A percentile compares a stretch with the other conserved stretches of the same genome.
These are phyloP conservation scores for Drosophila setifemur DNA, from an alignment of 1,140 invertebrate genomes.

Conservation along the genomic window DNA sequence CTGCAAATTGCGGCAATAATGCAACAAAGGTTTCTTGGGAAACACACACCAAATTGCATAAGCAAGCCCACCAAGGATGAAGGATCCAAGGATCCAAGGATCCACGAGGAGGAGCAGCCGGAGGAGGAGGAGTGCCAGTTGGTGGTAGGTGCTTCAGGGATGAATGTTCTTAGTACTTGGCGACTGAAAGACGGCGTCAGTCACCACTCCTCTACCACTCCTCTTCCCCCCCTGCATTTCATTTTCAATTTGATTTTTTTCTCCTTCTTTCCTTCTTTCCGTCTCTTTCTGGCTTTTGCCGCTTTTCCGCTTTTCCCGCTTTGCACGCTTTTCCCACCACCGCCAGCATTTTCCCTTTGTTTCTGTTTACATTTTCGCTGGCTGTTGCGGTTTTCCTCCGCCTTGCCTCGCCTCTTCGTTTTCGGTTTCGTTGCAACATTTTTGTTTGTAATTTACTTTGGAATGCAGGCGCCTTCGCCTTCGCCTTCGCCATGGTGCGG, in stretches of 20 bases:
- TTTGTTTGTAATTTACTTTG: constrained; percentile 79
- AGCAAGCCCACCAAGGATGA: constrained; percentile 21
- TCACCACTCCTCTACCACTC: constrained; percentile 27
- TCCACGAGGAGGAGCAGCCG: too few species aligned
- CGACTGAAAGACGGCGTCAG: constrained; percentile 68
- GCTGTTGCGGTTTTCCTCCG: constrained; percentile 73
- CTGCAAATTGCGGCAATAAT: constrained; percentile 79
- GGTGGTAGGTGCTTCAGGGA: background rate
- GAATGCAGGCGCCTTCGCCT: constrained; percentile 53
- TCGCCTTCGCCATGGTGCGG: constrained; percentile 18
- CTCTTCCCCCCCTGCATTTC: constrained; percentile 41
- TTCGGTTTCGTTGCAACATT: constrained; percentile 65
- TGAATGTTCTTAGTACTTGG: constrained; percentile 29
- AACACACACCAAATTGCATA: constrained; percentile 78
- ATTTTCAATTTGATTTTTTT: constrained; percentile 50
- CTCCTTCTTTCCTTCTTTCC: background rate
- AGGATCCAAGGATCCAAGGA: background rate
- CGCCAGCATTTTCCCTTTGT: constrained; percentile 5
- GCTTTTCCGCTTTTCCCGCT: constrained; percentile 1
- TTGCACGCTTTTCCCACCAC: background rate
- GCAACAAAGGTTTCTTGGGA: constrained; percentile 79
- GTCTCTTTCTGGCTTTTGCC: constrained; percentile 1
- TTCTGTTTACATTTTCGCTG: constrained; percentile 69
- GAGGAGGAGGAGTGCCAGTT: background rate
- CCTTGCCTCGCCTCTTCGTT: constrained; percentile 35